Conservation (phyloP, 2,888 invertebrate genomes). For the Hydropsyche betteni region DNA sequence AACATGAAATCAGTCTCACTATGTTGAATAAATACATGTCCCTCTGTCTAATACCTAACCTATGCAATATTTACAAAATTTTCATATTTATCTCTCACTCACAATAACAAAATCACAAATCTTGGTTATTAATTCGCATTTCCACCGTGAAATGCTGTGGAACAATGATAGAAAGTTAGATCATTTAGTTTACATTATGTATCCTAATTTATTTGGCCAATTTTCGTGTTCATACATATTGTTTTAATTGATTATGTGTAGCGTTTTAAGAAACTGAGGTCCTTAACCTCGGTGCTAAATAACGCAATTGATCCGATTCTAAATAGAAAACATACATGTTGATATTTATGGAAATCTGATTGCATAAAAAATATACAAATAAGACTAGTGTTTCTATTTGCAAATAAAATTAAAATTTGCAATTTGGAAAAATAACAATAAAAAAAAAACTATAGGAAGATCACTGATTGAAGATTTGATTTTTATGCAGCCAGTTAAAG, state of each 20-base stretch:
- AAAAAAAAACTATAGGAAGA: background rate
- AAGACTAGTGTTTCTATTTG: constrained; percentile 8
- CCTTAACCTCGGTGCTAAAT: background rate
- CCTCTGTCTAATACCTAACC: constrained; percentile 42
- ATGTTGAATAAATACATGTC: constrained; percentile 49
- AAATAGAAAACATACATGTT: background rate
- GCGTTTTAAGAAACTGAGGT: background rate
- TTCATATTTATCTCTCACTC: constrained; percentile 41
- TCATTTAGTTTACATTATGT: background rate
- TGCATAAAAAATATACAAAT: background rate
- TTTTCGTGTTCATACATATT: background rate
- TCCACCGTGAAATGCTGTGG: constrained; percentile 43
- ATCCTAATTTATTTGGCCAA: constrained; percentile 37
- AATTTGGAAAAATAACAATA: background rate
- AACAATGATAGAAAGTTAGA: constrained; percentile 45
- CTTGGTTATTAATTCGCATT: constrained; percentile 45
- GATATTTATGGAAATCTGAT: too few relatives aligned
- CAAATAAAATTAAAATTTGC: background rate
- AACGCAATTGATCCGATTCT: constrained; percentile 7
- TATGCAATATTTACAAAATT: constrained; percentile 46
- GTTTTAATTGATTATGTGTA: background rate
- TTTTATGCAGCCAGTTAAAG: too few relatives aligned
- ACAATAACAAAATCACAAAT: constrained; percentile 51
- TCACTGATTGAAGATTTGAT: background rate
- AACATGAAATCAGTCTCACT: constrained; percentile 49